These are phyloP conservation scores for Brachirus orientalis DNA, from an alignment of 2,113 vertebrate genomes.

Conservation along the genomic window DNA sequence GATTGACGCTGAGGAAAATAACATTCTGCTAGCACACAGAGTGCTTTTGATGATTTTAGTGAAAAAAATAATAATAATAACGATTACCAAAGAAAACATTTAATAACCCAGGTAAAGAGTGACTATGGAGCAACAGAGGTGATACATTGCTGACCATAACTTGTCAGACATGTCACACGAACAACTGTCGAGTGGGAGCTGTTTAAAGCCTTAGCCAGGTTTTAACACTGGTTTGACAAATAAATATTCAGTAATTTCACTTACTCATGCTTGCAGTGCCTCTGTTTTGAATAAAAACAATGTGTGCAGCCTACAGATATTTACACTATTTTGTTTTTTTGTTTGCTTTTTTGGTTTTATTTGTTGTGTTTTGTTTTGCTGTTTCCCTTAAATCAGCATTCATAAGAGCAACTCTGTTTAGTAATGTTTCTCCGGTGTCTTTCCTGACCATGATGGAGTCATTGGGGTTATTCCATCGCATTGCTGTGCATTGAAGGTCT, in stretches of 20 bases:
- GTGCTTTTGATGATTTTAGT: not conserved
- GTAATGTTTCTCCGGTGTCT: conserved; percentile 7
- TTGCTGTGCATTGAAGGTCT: too few relatives aligned
- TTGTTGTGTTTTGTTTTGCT: not conserved
- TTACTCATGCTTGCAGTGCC: not conserved
- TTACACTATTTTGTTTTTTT: conserved; percentile 3
- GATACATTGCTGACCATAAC: not conserved
- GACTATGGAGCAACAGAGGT: not conserved
- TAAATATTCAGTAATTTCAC: conserved; percentile 9
- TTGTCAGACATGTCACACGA: not conserved
- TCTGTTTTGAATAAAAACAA: conserved; percentile 3
- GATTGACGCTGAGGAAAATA: not conserved
- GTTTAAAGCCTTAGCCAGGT: not conserved
- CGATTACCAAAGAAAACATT: not conserved
- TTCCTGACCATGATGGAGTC: not conserved
- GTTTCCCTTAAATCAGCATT: conserved; percentile 8
- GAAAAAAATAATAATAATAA: not conserved
- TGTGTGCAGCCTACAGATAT: conserved; percentile 29
- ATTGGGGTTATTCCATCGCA: too few relatives aligned
- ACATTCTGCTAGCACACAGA: not conserved
- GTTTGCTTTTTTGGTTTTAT: too few relatives aligned
- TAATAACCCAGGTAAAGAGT: not conserved
- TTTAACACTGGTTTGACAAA: not conserved
- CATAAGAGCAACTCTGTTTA: conserved; percentile 10
- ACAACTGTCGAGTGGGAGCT: not conserved